Evolutionary conservation across 2,888 invertebrate genomes (phyloP).

Genomic region (Philonicus albiceps): DNA sequence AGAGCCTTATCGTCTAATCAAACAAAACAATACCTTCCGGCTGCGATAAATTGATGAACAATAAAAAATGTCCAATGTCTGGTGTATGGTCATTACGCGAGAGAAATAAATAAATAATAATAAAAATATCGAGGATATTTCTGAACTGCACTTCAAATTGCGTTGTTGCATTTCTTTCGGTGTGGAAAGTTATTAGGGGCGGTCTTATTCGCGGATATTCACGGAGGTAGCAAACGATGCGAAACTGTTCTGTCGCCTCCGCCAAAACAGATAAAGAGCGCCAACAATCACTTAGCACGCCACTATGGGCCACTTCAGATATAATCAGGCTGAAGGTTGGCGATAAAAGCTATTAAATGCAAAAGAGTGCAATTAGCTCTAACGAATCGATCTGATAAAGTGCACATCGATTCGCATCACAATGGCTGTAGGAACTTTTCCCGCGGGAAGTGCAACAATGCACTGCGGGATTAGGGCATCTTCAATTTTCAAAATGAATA

Average conservation of each 20-base stretch:
- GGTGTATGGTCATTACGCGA: not conserved
- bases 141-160: not conserved
- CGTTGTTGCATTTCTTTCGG: not conserved
- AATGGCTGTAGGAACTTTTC: not conserved
- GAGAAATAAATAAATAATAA: not conserved
- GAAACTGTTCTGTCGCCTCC: not conserved
- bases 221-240: slow-evolving; percentile 6
- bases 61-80: not conserved
- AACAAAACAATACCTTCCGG: slow-evolving; percentile 12
- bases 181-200: not conserved
- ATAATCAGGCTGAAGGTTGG: slow-evolving; percentile 30
- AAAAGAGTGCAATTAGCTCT: slow-evolving; percentile 23
- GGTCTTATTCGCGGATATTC: not conserved
- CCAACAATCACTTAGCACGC: slow-evolving; percentile 27
- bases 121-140: not conserved
- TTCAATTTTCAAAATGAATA: slow-evolving; percentile 23
- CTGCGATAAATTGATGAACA: slow-evolving; percentile 6
- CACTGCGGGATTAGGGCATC: not conserved
- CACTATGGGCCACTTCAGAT: slow-evolving; percentile 18
- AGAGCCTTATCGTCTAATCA: not conserved
- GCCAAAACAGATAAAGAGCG: slow-evolving; percentile 1
- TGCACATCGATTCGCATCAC: not conserved
- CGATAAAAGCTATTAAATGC: slow-evolving; percentile 13
- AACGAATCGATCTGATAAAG: slow-evolving; percentile 23
- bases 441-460: not conserved